Conservation (phyloP, 2,888 invertebrate species). For the Lasioglossum vierecki region DNA sequence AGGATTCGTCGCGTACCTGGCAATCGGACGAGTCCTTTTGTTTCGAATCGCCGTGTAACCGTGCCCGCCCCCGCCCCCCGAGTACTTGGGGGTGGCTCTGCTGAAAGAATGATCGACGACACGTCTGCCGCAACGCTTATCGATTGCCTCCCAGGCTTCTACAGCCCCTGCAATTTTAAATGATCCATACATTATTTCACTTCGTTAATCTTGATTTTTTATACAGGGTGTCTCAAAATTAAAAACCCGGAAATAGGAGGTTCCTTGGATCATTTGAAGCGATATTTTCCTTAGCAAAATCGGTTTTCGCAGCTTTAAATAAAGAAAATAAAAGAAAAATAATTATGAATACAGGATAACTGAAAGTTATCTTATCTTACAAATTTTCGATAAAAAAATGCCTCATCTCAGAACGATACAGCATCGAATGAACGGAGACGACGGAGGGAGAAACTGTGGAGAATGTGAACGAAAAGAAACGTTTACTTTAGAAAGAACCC, state of each 20-base stretch:
- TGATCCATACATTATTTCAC: not conserved
- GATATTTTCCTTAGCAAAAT: no score
- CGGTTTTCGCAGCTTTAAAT: no score
- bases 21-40: conserved; percentile 52
- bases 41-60: conserved; percentile 31
- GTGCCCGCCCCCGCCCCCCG: not conserved
- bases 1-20: conserved; percentile 49
- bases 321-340: no score
- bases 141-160: not conserved
- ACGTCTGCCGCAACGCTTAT: conserved; percentile 7
- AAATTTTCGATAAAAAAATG: no score
- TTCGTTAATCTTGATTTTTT: not conserved
- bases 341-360: no score
- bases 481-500: not conserved
- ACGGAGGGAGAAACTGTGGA: not conserved
- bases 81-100: not conserved
- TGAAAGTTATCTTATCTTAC: no score
- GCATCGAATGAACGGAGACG: not conserved
- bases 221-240: no score
- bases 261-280: no score
- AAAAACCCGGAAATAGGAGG: no score
- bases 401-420: not conserved
- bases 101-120: conserved; percentile 19
- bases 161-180: not conserved
- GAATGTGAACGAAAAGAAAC: not conserved